Evolutionary conservation across 30 jellyfish, hydroid and myxozoan species (phyloP).

Genomic region (Aurelia aurita): DNA sequence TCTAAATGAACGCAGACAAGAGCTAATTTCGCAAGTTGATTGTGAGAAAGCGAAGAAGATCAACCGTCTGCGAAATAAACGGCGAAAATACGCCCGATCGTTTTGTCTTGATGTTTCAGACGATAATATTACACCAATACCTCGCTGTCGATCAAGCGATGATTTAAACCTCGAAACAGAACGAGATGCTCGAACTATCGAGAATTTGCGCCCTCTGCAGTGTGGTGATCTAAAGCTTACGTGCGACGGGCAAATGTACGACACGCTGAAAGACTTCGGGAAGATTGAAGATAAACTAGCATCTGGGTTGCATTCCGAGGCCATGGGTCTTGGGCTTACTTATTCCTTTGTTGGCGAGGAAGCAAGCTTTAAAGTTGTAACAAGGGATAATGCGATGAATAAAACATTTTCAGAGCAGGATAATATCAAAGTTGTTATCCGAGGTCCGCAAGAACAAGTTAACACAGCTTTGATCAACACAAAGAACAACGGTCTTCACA

Average conservation of each 20-base stretch:
- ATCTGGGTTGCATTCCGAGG: conserved; percentile 72
- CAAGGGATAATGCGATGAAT: conserved; percentile 52
- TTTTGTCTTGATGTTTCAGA: conserved; percentile 18
- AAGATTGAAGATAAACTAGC: conserved; percentile 61
- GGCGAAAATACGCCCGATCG: conserved; percentile 61
- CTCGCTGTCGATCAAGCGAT: conserved; percentile 45
- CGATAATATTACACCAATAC: conserved; percentile 1
- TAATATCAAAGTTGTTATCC: conserved; percentile 25
- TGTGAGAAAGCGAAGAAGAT: conserved; percentile 52
- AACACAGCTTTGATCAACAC: conserved; percentile 60
- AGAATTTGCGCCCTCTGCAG: conserved; percentile 61
- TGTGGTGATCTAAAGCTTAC: conserved; percentile 65
- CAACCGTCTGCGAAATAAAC: conserved; percentile 51
- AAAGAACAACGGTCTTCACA: conserved; percentile 57
- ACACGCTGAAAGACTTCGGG: conserved; percentile 40
- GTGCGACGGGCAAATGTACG: conserved; percentile 38
- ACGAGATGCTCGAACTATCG: conserved; percentile 69
- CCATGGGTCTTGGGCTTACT: conserved; percentile 64
- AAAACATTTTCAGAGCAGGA: conserved; percentile 50
- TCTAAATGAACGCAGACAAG: conserved; percentile 51
- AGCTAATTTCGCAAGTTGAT: conserved; percentile 50
- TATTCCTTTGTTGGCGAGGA: conserved; percentile 70
- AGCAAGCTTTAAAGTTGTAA: conserved; percentile 59
- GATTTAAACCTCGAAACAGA: conserved; percentile 59
- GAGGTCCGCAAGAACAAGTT: conserved; percentile 58